Base-by-base conservation (phyloP, 2,113 vertebrate genomes). In the Larimichthys polyactis region DNA sequence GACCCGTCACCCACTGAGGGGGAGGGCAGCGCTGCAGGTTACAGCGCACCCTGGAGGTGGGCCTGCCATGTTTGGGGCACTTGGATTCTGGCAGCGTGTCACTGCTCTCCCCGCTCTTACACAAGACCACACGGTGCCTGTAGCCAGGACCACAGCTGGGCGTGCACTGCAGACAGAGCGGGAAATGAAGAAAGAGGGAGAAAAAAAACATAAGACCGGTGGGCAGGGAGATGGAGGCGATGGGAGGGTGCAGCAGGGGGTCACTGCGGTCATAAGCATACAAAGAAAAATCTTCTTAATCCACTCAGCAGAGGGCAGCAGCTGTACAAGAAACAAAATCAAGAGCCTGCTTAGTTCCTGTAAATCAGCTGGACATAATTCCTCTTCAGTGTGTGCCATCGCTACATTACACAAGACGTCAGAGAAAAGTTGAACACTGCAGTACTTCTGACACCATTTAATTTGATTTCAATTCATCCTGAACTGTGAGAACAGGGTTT, bases 1-100 rank as follows among this genome's bases (percentile, higher is more conserved):
- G 96, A 22, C 98, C 96, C 0, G 93, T 90, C 84, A 98, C 95
- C 98, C 98, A 99, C 85, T 96, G 97, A 0, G 98, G 96, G 0
- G 96, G 97, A 0, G 98, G 98, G 85, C 98, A 99, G 67, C 97
- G 97, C 82, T 98, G 96, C 81, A 99, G 94, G 91, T 97, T 98
- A 93, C 98, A 99, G 88, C 98, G 96, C 93, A 99, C 96, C 91
- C 96, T 98, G 91, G 95, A 95, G 4, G 97, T 97, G 16, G 98
- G 98, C 8, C 97, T 96, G 90, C 96, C 81, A 0, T 95, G 88
- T 67, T 96, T 96, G 0, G 92, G 85, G 84, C 98, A 99, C 84
- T 96, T 96, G 0, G 95, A 94, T 8, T 96, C 94, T 2, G 96
- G 94, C 90, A 99, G 88, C 0, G 95, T 97, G 3, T 96, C 80